Conservation (phyloP, 37 sponge, comb jelly and placozoan species). For the Hexactinellida sp. region DNA sequence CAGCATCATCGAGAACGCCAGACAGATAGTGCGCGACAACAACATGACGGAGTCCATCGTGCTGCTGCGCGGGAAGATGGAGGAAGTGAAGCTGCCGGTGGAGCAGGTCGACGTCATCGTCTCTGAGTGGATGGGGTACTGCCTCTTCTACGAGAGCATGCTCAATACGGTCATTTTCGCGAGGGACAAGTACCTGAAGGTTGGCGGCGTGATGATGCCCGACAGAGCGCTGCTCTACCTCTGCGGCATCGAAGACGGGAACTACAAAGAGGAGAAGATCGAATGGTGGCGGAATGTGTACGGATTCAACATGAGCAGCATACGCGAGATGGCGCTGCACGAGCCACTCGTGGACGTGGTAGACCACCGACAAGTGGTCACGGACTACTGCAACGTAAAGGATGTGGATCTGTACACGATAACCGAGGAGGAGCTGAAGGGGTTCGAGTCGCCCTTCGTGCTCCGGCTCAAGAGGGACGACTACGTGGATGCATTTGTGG, state of each 20-base stretch:
- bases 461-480: conserved; percentile 64
- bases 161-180: conserved; percentile 86
- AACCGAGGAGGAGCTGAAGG: conserved; percentile 46
- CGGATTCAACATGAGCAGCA: conserved; percentile 92
- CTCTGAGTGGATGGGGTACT: conserved; percentile 99
- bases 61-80: conserved; percentile 72
- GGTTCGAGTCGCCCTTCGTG: conserved; percentile 57
- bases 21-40: conserved; percentile 62
- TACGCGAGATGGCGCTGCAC: conserved; percentile 65
- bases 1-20: conserved; percentile 65
- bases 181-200: conserved; percentile 86
- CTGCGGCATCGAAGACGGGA: conserved; percentile 88
- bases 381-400: conserved; percentile 55
- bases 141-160: conserved; percentile 97
- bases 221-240: conserved; percentile 78
- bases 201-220: conserved; percentile 77
- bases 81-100: conserved; percentile 82
- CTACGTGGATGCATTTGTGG: conserved; percentile 87
- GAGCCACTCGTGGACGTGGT: conserved; percentile 95
- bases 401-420: conserved; percentile 87
- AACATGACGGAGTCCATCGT: conserved; percentile 38
- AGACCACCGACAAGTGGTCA: conserved; percentile 62
- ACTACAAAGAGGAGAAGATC: conserved; percentile 96
- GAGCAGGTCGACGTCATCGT: conserved; percentile 84
- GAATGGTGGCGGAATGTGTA: conserved; percentile 98